Conservation (phyloP, 2,113 vertebrate genomes). For the Ovis canadensis region DNA sequence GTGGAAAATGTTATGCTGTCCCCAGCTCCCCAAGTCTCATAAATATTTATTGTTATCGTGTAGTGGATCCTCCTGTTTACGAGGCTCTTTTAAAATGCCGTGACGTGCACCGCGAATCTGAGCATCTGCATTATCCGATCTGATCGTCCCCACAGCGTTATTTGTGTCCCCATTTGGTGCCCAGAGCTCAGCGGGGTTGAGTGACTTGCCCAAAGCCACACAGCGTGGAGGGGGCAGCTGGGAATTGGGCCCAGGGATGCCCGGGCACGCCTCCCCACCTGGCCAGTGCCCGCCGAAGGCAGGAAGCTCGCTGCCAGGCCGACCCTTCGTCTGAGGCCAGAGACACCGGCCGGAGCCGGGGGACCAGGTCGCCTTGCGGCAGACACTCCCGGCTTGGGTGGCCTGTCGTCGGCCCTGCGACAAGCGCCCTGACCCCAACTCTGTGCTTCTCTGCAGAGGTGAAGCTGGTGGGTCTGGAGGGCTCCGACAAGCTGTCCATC, state of each 20-base stretch:
- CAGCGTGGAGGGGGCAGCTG: not conserved
- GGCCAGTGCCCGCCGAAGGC: accelerated
- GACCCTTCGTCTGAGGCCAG: not conserved
- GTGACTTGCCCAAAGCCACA: not conserved
- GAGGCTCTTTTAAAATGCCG: not conserved
- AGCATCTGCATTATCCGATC: accelerated
- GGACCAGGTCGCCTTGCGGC: accelerated
- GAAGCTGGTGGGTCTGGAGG: conserved; percentile 26
- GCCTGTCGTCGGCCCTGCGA: accelerated
- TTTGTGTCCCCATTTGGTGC: not conserved
- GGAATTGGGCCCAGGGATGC: no score
- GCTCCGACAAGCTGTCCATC: conserved; percentile 37
- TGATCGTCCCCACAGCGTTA: accelerated
- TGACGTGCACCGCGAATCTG: accelerated
- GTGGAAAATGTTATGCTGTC: not conserved
- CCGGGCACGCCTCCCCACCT: accelerated
- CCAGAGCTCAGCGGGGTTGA: not conserved
- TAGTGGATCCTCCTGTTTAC: no score
- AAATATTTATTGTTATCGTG: accelerated
- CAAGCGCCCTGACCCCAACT: accelerated
- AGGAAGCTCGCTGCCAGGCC: not conserved
- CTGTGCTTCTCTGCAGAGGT: not conserved
- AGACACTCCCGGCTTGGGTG: accelerated
- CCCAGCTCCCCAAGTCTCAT: not conserved
- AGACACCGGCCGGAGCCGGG: not conserved